Evolutionary conservation across 2,113 vertebrate genomes (phyloP).

Genomic region (Cololabis saira): DNA sequence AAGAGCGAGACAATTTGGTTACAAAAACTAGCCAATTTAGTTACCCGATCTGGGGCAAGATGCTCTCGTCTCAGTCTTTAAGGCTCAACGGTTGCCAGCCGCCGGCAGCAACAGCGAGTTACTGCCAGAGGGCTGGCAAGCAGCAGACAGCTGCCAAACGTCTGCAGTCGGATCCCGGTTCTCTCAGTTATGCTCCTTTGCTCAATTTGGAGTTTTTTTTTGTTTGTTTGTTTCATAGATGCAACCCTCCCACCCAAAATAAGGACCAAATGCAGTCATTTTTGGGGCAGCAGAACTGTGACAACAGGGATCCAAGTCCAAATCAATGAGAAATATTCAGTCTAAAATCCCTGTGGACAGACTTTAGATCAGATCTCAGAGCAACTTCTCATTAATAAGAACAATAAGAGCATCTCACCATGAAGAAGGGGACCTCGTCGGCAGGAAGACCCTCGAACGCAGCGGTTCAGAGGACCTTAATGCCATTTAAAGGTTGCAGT

Average conservation of each 20-base stretch:
- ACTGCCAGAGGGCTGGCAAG: constrained; percentile 38
- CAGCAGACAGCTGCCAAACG: constrained; percentile 79
- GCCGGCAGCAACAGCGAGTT: constrained; percentile 27
- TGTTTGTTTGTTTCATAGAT: constrained; percentile 7
- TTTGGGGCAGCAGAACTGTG: constrained; percentile 37
- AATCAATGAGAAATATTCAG: constrained; percentile 55
- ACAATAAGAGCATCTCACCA: constrained; percentile 70
- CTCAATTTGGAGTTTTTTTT: background rate
- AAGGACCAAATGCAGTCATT: constrained; percentile 46
- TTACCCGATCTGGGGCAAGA: constrained; percentile 64
- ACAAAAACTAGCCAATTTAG: constrained; percentile 33
- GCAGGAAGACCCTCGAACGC: constrained; percentile 17
- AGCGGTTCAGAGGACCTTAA: background rate
- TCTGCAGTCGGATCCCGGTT: constrained; percentile 65
- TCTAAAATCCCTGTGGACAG: background rate
- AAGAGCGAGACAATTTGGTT: constrained; percentile 77
- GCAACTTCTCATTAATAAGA: constrained; percentile 59
- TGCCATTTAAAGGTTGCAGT: no score
- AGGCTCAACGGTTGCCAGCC: constrained; percentile 33
- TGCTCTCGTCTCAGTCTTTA: constrained; percentile 79
- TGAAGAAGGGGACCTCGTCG: constrained; percentile 43
- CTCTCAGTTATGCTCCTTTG: constrained; percentile 40
- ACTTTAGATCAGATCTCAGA: constrained; percentile 31
- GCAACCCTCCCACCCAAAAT: constrained; percentile 31
- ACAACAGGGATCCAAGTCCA: constrained; percentile 59